Evolutionary conservation across 1,140 invertebrate genomes (phyloP), one percentile per base, ranked within the genome.

Genomic region (Yoshiicerus persimilis): DNA sequence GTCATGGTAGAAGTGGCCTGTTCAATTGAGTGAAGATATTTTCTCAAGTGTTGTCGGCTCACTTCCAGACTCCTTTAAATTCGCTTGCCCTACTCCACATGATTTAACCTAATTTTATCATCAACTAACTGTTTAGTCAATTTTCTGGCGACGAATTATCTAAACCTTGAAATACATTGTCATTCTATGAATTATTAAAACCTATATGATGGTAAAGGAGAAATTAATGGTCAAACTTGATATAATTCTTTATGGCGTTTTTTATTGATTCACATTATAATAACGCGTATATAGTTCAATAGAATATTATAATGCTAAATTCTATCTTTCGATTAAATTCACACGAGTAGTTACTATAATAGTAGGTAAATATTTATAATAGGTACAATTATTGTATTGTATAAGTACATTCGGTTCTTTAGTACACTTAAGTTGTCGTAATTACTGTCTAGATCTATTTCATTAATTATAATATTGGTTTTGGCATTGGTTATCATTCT

Each of bases 41-140:
- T 80, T 80, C n/a, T 80, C 75, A 80, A 80, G 75, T 80, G 75
- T 36, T 80, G 75, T 80, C 75, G 75, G 75, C 75, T 80, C 32
- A 80, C 38, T 80, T 80, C 38, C 32, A 80, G n/a, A n/a, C n/a
- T n/a, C n/a, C 30, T 70, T 70, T 56, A n/a, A n/a, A n/a, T 16
- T n/a, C 6, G n/a, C 20, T 56, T 56, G 16, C 6, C 41, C 41
- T 11, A 16, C 47, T 56, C 20, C 20, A n/a, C 47, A n/a, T n/a
- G 47, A 1, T 0, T n/a, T 56, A 56, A 56, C 47, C n/a, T 56
- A n/a, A n/a, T 56, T n/a, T 56, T 56, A 16, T n/a, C 20, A 56
- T n/a, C 13, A 56, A 5, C 47, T 47, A 8, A 16, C 47, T n/a
- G 2, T 47, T 47, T 16, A 6, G 1, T 4, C 47, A 5, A 56